Percentiles rank a stretch among this genome's conserved stretches.
Conservation (phyloP, 2,113 vertebrate genomes). For the Balaenoptera acutorostrata region DNA sequence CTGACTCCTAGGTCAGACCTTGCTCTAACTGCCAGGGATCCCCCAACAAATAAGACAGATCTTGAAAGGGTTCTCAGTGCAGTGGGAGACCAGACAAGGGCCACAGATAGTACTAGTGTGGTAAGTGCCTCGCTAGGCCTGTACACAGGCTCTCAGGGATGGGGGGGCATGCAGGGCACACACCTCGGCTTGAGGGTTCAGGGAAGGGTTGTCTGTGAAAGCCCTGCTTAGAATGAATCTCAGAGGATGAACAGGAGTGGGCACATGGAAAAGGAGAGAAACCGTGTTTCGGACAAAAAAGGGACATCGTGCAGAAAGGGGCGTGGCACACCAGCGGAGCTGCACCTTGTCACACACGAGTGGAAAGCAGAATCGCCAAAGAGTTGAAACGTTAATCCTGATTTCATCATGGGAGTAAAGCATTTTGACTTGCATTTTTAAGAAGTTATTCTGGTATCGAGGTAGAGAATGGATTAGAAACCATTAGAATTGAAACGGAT, state of each 20-base stretch:
- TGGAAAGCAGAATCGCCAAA: neutral
- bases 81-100: neutral
- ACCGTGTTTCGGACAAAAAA: neutral
- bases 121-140: neutral
- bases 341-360: neutral
- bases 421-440: neutral
- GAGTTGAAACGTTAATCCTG: neutral
- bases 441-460: neutral
- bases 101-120: neutral
- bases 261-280: neutral
- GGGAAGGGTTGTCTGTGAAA: neutral
- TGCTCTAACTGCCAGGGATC: neutral
- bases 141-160: fast-evolving
- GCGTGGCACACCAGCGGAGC: neutral
- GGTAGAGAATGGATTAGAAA: neutral
- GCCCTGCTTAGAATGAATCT: neutral
- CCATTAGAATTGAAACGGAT: neutral
- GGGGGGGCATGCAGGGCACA: neutral
- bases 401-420: neutral
- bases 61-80: neutral
- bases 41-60: neutral
- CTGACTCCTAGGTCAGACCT: neutral
- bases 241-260: neutral
- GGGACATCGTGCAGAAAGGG: neutral
- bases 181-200: neutral